Evolutionary conservation across 2,113 vertebrate genomes (phyloP).

Genomic region (Gadus chalcogrammus): DNA sequence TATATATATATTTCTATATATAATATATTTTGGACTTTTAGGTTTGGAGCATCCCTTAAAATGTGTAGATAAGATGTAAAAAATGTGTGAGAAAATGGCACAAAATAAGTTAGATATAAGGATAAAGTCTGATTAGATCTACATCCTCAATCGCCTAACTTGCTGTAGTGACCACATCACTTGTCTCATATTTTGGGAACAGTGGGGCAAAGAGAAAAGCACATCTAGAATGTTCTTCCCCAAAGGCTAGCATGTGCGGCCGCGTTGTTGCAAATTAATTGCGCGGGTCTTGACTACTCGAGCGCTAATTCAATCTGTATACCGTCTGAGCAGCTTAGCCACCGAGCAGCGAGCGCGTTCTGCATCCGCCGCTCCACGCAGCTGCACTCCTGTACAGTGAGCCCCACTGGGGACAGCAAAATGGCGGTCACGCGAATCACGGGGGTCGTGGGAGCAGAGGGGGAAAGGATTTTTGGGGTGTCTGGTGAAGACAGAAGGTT

Average conservation of each 20-base stretch:
- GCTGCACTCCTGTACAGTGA: slow-evolving; percentile 65
- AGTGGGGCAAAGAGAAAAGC: too few species aligned
- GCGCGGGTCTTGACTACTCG: slow-evolving; percentile 5
- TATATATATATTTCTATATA: slow-evolving; percentile 3
- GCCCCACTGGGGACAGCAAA: slow-evolving; percentile 63
- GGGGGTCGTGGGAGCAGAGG: slow-evolving; percentile 49
- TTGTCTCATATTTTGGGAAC: too few species aligned
- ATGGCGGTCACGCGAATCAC: slow-evolving; percentile 68
- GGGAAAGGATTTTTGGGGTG: slow-evolving; percentile 43
- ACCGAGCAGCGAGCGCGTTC: slow-evolving; percentile 52
- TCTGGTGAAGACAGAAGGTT: slow-evolving; percentile 54
- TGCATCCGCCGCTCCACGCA: slow-evolving; percentile 61
- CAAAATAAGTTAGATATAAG: too few species aligned
- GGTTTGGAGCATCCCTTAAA: too few species aligned
- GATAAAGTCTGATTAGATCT: too few species aligned
- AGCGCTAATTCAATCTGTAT: slow-evolving; percentile 44
- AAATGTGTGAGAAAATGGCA: too few species aligned
- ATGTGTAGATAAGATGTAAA: too few species aligned
- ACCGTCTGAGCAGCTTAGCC: slow-evolving; percentile 25
- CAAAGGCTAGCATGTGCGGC: not conserved
- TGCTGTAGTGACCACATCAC: too few species aligned
- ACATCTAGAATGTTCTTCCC: too few species aligned
- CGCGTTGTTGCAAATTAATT: not conserved
- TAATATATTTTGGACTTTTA: not conserved
- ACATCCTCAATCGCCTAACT: too few species aligned